These are phyloP conservation scores for Suillia variegata DNA, from an alignment of 2,888 invertebrate genomes.

Conservation along the genomic window DNA sequence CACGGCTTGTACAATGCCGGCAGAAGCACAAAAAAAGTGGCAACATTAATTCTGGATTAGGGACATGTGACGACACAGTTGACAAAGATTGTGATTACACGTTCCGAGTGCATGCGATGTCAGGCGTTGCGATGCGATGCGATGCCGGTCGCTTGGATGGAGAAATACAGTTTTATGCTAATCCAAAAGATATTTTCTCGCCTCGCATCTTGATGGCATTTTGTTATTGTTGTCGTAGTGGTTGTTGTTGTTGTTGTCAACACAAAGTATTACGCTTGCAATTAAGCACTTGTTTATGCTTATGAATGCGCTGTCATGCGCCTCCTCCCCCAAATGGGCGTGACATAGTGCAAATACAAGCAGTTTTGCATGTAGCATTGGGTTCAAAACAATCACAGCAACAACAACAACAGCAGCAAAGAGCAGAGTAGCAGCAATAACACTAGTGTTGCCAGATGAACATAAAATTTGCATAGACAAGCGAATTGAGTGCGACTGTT, in stretches of 20 bases:
- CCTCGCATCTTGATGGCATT: conserved; percentile 36
- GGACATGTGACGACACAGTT: conserved; percentile 12
- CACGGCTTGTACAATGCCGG: no score
- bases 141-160: conserved; percentile 20
- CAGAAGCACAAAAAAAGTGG: neutral
- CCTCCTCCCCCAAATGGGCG: neutral
- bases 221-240: no score
- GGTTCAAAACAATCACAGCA: neutral
- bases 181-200: conserved; percentile 19
- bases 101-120: conserved; percentile 10
- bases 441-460: conserved; percentile 4
- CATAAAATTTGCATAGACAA: conserved; percentile 9
- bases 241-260: no score
- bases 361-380: neutral
- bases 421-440: neutral
- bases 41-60: neutral
- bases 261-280: conserved; percentile 44
- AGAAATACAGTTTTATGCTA: conserved; percentile 20
- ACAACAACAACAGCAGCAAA: neutral
- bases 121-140: conserved; percentile 21
- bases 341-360: neutral
- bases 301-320: conserved; percentile 26
- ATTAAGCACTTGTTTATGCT: conserved; percentile 46
- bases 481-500: neutral
- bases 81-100: conserved; percentile 28